Evolutionary conservation across 2,888 invertebrate species (phyloP), one percentile per base, ranked within the genome.

Genomic region (Drosophila neotestacea): DNA sequence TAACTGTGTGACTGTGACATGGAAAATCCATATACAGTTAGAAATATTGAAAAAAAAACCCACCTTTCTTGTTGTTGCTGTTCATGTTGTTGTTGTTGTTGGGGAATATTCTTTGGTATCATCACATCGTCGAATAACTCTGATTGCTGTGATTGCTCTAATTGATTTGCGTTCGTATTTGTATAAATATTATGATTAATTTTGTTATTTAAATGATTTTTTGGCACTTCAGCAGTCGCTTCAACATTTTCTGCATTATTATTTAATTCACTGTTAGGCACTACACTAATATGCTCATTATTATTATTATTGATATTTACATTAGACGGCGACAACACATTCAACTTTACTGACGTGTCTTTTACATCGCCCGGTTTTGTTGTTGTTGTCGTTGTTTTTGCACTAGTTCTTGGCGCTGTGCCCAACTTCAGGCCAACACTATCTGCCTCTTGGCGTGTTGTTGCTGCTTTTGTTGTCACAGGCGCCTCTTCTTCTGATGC

Each of bases 341-440:
- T 51, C 54, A 46, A 47, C 52, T 86, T 68, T 67, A 76, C 84
- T 84, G 84, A 84, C 84, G 84, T 84, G 84, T 88, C 84, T 67
- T 50, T 81, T 70, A 62, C 56, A 56, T 32, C 46, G 36, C 28
- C 16, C 38, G 39, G 11, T 59, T 47, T 42, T 36, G 41, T 60
- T 6, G 16, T 22, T 34, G 38, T 42, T 58, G 48, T 16, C 47
- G 5, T 59, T 32, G 48, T 48, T 50, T 79, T 62, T 70, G 63
- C 64, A 67, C 68, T 65, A 27, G 70, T 56, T 70, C 32, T 82
- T 73, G 69, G 84, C 70, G 61, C 55, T 47, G 46, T 64, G 47
- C 61, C 64, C 54, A 28, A 66, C 52, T 62, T 75, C 42, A 66
- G 41, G n/a, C 42, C 48, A 36, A 28, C 36, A 46, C 51, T 73